Conservation (phyloP, 2,797 vertebrate species). For the Micromesistius poutassou region DNA sequence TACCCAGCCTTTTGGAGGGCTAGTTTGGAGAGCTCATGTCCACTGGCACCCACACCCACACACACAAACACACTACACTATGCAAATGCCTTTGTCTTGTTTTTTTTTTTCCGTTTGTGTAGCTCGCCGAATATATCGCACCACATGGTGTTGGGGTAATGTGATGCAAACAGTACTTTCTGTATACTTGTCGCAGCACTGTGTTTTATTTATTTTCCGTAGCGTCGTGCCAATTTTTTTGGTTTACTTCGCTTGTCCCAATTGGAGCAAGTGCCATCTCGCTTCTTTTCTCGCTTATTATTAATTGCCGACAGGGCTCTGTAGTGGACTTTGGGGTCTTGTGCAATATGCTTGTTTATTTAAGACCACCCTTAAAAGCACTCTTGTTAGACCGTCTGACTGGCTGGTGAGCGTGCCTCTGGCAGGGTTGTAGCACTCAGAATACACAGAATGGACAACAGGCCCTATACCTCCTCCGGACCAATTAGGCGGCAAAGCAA, state of each 20-base stretch:
- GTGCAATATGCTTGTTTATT: constrained; percentile 28
- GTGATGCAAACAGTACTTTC: not conserved
- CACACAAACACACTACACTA: not conserved
- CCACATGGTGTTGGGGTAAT: no score
- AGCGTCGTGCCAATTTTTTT: not conserved
- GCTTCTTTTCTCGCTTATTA: not conserved
- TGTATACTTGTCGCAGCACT: not conserved
- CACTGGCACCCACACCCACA: not conserved
- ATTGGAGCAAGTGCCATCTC: not conserved
- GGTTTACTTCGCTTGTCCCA: not conserved
- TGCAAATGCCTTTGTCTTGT: not conserved
- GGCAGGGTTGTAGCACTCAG: constrained; percentile 61
- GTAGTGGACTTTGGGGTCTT: constrained; percentile 11
- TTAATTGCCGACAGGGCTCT: not conserved
- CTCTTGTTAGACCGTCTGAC: constrained; percentile 18
- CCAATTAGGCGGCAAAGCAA: constrained; percentile 74
- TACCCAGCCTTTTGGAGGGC: not conserved
- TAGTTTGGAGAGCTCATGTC: not conserved
- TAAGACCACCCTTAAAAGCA: constrained; percentile 35
- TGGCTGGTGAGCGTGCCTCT: constrained; percentile 27
- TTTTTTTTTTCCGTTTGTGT: not conserved
- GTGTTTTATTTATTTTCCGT: not conserved
- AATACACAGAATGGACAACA: constrained; percentile 62
- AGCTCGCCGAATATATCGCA: not conserved
- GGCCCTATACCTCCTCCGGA: constrained; percentile 54